A percentile compares a stretch with the other conserved stretches of the same genome.
These are phyloP conservation scores for Bombyx mandarina DNA, from an alignment of 1,140 invertebrate genomes.

Conservation along the genomic window DNA sequence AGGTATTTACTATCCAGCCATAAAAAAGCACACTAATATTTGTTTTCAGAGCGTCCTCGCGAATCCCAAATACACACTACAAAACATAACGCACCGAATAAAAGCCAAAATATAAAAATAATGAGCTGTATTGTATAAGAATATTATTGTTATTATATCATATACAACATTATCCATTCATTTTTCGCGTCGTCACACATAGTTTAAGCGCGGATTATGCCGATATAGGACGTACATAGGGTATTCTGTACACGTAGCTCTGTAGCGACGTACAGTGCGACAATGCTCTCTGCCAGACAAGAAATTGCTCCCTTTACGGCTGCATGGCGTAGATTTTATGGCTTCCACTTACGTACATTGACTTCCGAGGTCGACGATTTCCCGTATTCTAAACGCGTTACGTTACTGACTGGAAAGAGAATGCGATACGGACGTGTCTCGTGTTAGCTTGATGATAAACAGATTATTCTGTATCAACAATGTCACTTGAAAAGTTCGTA, in stretches of 20 bases:
- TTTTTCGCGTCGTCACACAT: slow-evolving; percentile 18
- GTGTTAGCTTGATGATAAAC: no score
- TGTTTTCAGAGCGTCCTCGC: no score
- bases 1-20: no score
- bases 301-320: slow-evolving; percentile 44
- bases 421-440: no score
- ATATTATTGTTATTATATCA: no score
- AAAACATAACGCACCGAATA: no score
- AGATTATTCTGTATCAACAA: no score
- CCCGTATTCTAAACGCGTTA: slow-evolving; percentile 35
- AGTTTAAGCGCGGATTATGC: slow-evolving; percentile 12
- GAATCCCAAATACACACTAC: no score
- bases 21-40: no score
- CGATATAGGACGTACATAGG: slow-evolving; percentile 17
- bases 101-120: no score
- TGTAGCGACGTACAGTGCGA: slow-evolving; percentile 29
- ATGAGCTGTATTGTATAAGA: no score
- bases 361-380: slow-evolving; percentile 38
- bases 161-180: slow-evolving; percentile 6
- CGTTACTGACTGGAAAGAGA: background rate
- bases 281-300: slow-evolving; percentile 34
- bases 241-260: slow-evolving; percentile 36
- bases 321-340: slow-evolving; percentile 41
- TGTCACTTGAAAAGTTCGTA: no score
- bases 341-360: slow-evolving; percentile 38